A percentile compares a stretch with the other conserved stretches of the same genome.
Conservation (phyloP, 2,797 vertebrate genomes). For the Microctenopoma steveboyesi region DNA sequence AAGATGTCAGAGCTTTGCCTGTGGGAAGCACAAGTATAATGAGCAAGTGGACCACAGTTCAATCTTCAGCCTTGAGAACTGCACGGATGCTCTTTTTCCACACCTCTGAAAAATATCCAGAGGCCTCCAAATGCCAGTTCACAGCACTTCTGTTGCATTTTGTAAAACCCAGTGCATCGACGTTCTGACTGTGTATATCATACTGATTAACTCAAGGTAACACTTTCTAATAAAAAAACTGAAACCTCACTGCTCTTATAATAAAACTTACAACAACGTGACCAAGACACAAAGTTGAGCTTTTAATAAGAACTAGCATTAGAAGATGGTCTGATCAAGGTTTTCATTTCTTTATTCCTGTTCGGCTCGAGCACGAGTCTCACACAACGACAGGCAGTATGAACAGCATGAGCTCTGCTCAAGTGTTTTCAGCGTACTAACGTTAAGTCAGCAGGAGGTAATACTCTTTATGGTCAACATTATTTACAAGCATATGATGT, state of each 20-base stretch:
- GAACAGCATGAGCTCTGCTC: background rate
- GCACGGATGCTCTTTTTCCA: constrained; percentile 33
- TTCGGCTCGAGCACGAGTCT: background rate
- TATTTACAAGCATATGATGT: background rate
- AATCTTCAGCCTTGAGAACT: constrained; percentile 46
- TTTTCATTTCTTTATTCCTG: no score
- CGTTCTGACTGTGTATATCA: constrained; percentile 19
- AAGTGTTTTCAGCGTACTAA: background rate
- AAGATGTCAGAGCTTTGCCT: constrained; percentile 46
- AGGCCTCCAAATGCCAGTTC: constrained; percentile 36
- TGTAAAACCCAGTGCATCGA: constrained; percentile 22
- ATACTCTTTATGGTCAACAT: background rate
- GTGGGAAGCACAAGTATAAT: constrained; percentile 41
- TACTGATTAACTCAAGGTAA: constrained; percentile 29
- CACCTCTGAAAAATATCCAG: constrained; percentile 35
- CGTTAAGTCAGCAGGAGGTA: background rate
- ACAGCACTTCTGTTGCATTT: constrained; percentile 28
- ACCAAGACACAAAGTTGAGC: background rate
- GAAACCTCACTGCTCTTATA: background rate
- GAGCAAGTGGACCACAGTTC: constrained; percentile 26
- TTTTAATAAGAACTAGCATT: constrained; percentile 1
- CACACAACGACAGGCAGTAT: background rate
- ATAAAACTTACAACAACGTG: background rate
- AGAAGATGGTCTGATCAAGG: background rate
- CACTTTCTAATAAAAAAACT: background rate